Evolutionary conservation across 2,113 vertebrate genomes (phyloP).

Genomic region (Malurus cyaneus): DNA sequence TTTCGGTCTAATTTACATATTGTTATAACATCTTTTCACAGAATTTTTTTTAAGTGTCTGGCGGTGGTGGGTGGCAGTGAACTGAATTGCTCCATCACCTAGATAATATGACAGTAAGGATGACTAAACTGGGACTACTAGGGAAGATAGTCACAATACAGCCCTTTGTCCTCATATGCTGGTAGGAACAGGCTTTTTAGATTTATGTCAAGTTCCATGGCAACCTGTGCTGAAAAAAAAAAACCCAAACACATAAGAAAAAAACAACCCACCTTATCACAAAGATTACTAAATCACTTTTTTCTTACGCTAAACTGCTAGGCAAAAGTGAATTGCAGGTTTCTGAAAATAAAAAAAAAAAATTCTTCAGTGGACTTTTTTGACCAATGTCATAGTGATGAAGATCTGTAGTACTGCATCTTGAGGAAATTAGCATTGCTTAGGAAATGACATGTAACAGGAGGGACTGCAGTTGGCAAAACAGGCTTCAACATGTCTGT

Average conservation of each 20-base stretch:
- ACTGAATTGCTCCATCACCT: neutral
- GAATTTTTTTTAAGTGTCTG: neutral
- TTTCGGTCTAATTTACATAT: neutral
- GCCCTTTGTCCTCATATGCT: neutral
- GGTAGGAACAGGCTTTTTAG: neutral
- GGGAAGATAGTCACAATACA: neutral
- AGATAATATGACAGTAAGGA: neutral
- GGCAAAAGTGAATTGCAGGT: neutral
- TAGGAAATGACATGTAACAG: neutral
- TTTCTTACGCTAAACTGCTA: neutral
- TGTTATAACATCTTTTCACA: neutral
- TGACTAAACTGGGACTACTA: neutral
- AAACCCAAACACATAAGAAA: neutral
- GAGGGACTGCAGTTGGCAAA: neutral
- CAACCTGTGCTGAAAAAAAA: neutral
- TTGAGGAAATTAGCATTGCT: neutral
- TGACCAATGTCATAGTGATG: neutral
- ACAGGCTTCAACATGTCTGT: neutral
- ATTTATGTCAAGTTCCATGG: neutral
- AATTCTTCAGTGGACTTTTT: neutral
- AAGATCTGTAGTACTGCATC: neutral
- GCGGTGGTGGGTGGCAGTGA: neutral
- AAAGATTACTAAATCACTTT: neutral
- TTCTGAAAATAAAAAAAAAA: neutral
- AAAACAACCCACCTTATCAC: neutral